phyloP scores from a whole-genome alignment of 2,113 vertebrate genomes.

The Phocoena phocoena region DNA sequence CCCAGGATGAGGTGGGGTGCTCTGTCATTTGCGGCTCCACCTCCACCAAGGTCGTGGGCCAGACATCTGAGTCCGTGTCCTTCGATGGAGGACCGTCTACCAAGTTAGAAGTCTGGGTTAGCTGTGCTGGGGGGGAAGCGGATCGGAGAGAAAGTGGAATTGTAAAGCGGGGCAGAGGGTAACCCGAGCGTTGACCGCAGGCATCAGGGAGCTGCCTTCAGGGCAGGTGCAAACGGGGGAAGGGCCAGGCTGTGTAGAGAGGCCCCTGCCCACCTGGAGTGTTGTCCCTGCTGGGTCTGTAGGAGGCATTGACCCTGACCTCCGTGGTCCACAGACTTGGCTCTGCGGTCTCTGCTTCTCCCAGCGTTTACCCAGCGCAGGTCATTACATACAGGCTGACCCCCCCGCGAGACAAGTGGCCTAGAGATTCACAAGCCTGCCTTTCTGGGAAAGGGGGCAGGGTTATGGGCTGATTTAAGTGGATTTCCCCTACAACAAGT shows the following conservation, averaged over 20 bases:
- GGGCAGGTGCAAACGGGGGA: neutral
- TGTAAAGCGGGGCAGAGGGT: neutral
- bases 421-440: neutral
- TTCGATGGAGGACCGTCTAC: neutral
- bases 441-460: neutral
- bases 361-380: neutral
- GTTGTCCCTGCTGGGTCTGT: neutral
- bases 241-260: neutral
- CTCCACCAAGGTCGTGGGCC: neutral
- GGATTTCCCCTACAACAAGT: neutral
- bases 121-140: neutral
- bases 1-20: fast-evolving
- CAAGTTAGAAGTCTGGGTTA: neutral
- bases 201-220: neutral
- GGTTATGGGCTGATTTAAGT: neutral
- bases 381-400: neutral
- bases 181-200: neutral
- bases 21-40: neutral
- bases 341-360: neutral
- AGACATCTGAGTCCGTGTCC: neutral
- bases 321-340: neutral
- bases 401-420: neutral
- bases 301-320: neutral
- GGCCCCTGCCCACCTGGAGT: neutral
- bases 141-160: neutral